phyloP scores from a whole-genome alignment of 2,888 invertebrate species.

The Meganola albula region DNA sequence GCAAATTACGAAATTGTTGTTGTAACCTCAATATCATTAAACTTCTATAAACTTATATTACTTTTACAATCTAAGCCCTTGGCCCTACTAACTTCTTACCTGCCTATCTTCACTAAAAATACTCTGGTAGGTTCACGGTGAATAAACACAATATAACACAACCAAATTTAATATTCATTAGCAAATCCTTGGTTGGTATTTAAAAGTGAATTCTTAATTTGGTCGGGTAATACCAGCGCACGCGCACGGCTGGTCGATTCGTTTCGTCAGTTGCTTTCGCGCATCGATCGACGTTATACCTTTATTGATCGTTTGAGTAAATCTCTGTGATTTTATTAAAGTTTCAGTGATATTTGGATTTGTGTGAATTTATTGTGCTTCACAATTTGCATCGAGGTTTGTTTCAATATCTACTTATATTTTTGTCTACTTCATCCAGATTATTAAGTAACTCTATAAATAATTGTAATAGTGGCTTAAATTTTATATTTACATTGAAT shows the following conservation, averaged over 20 bases:
- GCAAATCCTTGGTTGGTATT: conserved; percentile 1
- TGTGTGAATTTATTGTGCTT: conserved; percentile 37
- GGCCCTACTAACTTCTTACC: conserved; percentile 63
- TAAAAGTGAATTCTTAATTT: conserved; percentile 32
- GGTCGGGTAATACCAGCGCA: conserved; percentile 51
- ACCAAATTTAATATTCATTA: conserved; percentile 18
- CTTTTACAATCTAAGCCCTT: conserved; percentile 52
- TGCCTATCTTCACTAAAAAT: conserved; percentile 71
- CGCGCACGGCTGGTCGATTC: conserved; percentile 58
- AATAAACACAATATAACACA: conserved; percentile 52
- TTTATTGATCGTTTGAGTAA: conserved; percentile 51
- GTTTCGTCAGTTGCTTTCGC: conserved; percentile 65
- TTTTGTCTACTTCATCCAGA: too few relatives aligned
- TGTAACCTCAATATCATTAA: conserved; percentile 10
- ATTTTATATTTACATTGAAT: conserved; percentile 16
- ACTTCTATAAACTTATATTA: conserved; percentile 17
- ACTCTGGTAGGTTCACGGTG: conserved; percentile 62
- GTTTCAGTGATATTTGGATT: conserved; percentile 27
- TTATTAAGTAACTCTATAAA: too few relatives aligned
- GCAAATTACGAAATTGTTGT: too few relatives aligned
- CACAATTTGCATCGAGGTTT: too few relatives aligned
- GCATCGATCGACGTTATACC: conserved; percentile 54
- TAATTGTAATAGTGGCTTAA: conserved; percentile 65
- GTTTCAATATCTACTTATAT: too few relatives aligned
- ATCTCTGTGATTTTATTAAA: conserved; percentile 49